A percentile compares a stretch with the other conserved stretches of the same genome.
Evolutionary conservation across 1,140 invertebrate genomes (phyloP).

Genomic region (Cyphomyrmex costatus): DNA sequence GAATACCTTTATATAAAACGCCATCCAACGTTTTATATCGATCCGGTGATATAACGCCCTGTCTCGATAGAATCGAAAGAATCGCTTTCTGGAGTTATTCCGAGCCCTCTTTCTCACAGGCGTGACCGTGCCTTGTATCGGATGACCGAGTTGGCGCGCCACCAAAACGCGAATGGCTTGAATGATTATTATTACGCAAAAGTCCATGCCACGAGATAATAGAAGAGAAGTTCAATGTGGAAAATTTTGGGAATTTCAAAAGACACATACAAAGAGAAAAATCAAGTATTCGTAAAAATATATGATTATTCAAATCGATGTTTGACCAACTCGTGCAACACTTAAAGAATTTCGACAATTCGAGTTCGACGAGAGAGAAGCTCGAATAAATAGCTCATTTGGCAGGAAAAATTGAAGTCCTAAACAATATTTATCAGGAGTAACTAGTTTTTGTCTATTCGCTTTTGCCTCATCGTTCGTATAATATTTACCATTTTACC

Average conservation of each 20-base stretch:
- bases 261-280: no score
- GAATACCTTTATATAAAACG: constrained; percentile 16
- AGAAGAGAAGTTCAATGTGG: neutral
- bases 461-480: no score
- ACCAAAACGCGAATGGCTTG: constrained; percentile 38
- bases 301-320: neutral
- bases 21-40: constrained; percentile 41
- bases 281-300: neutral
- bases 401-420: neutral
- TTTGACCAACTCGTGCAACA: neutral
- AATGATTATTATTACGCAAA: constrained; percentile 4
- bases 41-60: constrained; percentile 11
- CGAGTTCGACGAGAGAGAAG: neutral
- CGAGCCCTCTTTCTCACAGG: neutral
- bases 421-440: neutral
- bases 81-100: neutral
- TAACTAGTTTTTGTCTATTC: neutral
- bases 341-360: neutral
- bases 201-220: constrained; percentile 30
- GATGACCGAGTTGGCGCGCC: constrained; percentile 56
- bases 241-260: neutral
- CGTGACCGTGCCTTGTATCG: constrained; percentile 20
- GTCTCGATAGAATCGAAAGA: constrained; percentile 20
- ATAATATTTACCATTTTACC: neutral
- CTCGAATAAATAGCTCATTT: neutral